Base-by-base conservation (phyloP, 2,888 invertebrate species). In the Nemapogon koenigi region DNA sequence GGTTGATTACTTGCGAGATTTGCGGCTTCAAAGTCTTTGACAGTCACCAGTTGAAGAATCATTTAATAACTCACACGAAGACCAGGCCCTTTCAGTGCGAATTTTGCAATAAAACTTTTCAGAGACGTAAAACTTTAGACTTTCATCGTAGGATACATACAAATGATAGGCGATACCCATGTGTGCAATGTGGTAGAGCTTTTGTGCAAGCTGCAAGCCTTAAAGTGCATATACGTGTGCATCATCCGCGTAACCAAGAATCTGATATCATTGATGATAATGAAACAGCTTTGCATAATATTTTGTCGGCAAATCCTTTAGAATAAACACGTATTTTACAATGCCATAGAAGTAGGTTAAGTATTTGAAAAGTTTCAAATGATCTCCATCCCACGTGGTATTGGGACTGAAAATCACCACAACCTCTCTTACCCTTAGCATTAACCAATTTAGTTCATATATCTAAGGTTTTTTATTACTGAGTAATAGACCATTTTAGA, bases 171-270 rank as follows among this genome's bases (percentile, higher is more conserved):
- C 62, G 83, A 13, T 81, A 81, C 43, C 63, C 62, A 2, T 83
- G 83, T 39, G 66, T 73, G 6, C 62, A 72, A 8, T 85, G 85
- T 35, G 78, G 67, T 1, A 73, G 76, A 35, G 79, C 82, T 0
- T 85, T 84, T 40, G 81, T 82, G 1, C 83, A 83, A 32, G 65
- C 73, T 15, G 79, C 83, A 1, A 83, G 83, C 40, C 53, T 83
- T 38, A 84, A 83, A 48, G 53, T 79, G 3, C 85, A 84, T 49
- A 58, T 79, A 48, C 70, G 73, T 30, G 72, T 75, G 0, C 82
- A 82, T 47, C 81, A 82, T 54, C 54, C 67, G 2, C 60, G 55
- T 11, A 55, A n/a, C n/a, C n/a, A n/a, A n/a, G n/a, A n/a, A n/a
- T n/a, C n/a, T n/a, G n/a, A n/a, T n/a, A n/a, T n/a, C n/a, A n/a